A percentile compares a stretch with the other conserved stretches of the same genome.
Conservation (phyloP, 2,888 invertebrate genomes). For the Agonopterix arenella region DNA sequence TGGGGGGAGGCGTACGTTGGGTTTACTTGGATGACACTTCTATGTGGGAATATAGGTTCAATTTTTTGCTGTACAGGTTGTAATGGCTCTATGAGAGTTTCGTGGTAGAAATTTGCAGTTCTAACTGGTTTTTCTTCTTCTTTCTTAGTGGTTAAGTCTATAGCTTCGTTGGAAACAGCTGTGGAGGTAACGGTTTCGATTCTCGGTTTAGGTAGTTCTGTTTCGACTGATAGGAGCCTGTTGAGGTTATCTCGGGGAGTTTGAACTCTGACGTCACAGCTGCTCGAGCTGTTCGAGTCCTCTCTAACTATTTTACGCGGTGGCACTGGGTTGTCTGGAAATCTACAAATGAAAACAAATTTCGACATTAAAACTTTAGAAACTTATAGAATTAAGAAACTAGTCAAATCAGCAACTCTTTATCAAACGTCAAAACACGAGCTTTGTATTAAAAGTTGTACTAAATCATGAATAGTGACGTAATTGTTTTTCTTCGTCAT, state of each 20-base stretch:
- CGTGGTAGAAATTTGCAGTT: conserved; percentile 65
- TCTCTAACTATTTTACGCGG: conserved; percentile 47
- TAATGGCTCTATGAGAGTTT: conserved; percentile 46
- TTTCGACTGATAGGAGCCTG: conserved; percentile 31
- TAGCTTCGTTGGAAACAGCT: conserved; percentile 34
- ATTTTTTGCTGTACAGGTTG: conserved; percentile 9
- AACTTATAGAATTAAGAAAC: no score
- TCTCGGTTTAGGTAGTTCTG: conserved; percentile 26
- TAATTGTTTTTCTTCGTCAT: no score
- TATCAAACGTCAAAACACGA: no score
- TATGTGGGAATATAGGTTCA: conserved; percentile 18
- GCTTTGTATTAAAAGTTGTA: no score
- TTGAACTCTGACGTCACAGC: conserved; percentile 33
- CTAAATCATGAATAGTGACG: no score
- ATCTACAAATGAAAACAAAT: conserved; percentile 26
- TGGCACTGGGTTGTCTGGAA: conserved; percentile 45
- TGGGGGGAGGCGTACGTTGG: conserved; percentile 59
- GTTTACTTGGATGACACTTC: conserved; percentile 57
- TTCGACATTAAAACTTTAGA: no score
- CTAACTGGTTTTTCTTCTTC: conserved; percentile 30
- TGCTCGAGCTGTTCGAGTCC: conserved; percentile 60
- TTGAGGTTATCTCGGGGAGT: conserved; percentile 28
- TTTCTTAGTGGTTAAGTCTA: conserved; percentile 50
- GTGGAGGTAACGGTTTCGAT: conserved; percentile 38
- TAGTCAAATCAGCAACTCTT: no score